Evolutionary conservation across 1,140 invertebrate genomes (phyloP).

Genomic region (Parapsyche elsis): DNA sequence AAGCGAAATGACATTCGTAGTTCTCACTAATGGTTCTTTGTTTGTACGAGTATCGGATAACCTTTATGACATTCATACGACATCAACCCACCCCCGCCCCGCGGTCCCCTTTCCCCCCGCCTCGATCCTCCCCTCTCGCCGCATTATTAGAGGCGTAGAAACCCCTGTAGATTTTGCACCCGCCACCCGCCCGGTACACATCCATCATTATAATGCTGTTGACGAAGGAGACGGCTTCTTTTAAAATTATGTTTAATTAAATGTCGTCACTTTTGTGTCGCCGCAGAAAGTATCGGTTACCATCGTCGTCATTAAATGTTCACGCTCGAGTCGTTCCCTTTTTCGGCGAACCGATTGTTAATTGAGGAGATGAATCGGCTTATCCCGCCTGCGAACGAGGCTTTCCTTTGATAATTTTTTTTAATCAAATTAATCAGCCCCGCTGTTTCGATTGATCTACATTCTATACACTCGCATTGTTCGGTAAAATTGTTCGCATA

Average conservation of each 20-base stretch:
- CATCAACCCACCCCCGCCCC: not conserved
- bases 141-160: not conserved
- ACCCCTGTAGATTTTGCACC: not conserved
- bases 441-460: too few species aligned
- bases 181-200: slow-evolving; percentile 20
- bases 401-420: not conserved
- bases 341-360: not conserved
- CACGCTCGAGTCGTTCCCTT: slow-evolving; percentile 29
- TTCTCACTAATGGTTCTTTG: slow-evolving; percentile 54
- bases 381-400: too few species aligned
- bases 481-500: too few species aligned
- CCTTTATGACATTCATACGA: slow-evolving; percentile 50
- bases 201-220: slow-evolving; percentile 36
- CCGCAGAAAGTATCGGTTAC: slow-evolving; percentile 48
- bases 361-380: not conserved
- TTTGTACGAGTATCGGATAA: slow-evolving; percentile 54
- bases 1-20: slow-evolving; percentile 53
- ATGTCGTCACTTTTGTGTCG: slow-evolving; percentile 40
- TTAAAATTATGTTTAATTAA: slow-evolving; percentile 51
- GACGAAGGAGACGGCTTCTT: slow-evolving; percentile 39
- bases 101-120: not conserved
- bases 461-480: too few species aligned
- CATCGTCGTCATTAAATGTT: slow-evolving; percentile 45
- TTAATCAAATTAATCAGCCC: not conserved
- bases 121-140: not conserved